Base-by-base conservation (phyloP, 1,140 invertebrate species). In the Stegodyphus dumicola region DNA sequence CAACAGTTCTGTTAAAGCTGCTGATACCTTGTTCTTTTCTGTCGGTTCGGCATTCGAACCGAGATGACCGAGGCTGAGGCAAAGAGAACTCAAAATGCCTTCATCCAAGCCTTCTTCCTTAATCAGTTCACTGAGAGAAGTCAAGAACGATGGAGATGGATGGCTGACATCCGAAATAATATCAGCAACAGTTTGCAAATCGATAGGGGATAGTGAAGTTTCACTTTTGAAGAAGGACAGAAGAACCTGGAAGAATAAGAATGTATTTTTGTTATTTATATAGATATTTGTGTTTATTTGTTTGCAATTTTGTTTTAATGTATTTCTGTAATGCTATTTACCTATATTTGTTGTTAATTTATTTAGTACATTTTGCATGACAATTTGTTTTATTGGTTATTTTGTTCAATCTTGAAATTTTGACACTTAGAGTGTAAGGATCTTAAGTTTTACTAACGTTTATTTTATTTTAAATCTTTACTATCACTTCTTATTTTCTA, bases 101-200 rank as follows among this genome's bases (percentile, higher is more conserved):
- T 6, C 13, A 5, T 66, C 60, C 52, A 6, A 4, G 6, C 51
- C n/a, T 17, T 17, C 10, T 0, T 17, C 33, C 6, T 10, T 5
- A 18, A 84, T 7, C 4, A 69, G 60, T 13, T 60, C 64, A 10
- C 49, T 7, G n/a, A 84, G 52, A 6, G 7, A 6, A 6, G 2
- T n/a, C 15, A 84, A n/a, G 6, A 84, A 53, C 17, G 15, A 6
- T 11, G 81, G 6, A 17, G 81, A 84, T 9, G 81, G 81, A 0
- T 10, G 11, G 11, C 73, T n/a, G 4, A 84, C 48, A 10, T 84
- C 81, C 0, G 81, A 84, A 5, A 76, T n/a, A 17, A 84, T 84
- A 17, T 76, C 81, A 6, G 60, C 71, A 6, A 84, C 52, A 11
- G 52, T 76, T 5, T 18, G 73, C 0, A 56, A 15, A 11, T 65